Evolutionary conservation across 2,797 vertebrate genomes (phyloP).

Genomic region (Morelia viridis): DNA sequence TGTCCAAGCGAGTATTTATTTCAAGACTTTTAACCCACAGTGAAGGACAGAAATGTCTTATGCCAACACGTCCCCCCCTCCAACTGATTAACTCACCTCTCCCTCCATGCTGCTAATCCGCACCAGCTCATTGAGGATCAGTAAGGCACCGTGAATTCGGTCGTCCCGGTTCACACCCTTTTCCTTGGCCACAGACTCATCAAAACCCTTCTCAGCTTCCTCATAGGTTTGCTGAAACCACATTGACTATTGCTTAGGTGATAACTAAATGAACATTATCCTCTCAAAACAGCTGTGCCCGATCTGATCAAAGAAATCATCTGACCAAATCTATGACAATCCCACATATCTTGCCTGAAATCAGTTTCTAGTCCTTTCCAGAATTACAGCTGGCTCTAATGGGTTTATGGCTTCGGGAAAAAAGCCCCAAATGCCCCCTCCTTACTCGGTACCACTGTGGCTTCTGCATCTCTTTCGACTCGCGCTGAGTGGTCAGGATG

Average conservation of each 20-base stretch:
- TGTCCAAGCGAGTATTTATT: not conserved
- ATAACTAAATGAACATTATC: no score
- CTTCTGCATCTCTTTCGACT: slow-evolving; percentile 99
- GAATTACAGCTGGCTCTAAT: not conserved
- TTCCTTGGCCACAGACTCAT: slow-evolving; percentile 95
- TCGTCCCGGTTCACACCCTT: slow-evolving; percentile 99
- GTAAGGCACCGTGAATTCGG: slow-evolving; percentile 91
- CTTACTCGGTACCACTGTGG: slow-evolving; percentile 98
- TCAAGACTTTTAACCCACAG: not conserved
- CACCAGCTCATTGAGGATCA: slow-evolving; percentile 97
- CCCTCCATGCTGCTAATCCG: slow-evolving; percentile 99
- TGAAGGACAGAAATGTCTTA: not conserved
- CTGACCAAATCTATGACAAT: not conserved
- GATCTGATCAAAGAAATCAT: no score
- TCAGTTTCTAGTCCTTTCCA: not conserved
- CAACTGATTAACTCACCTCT: slow-evolving; percentile 80
- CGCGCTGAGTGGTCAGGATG: slow-evolving; percentile 95
- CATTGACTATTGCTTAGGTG: not conserved
- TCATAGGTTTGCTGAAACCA: slow-evolving; percentile 89
- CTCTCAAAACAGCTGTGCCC: not conserved
- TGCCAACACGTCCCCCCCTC: fast-evolving
- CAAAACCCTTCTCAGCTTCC: slow-evolving; percentile 96
- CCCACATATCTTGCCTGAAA: no score
- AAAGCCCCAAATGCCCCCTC: not conserved
- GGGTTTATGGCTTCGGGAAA: not conserved